These are phyloP conservation scores for Orestias chungarensis DNA, from an alignment of 2,797 vertebrate genomes.

Conservation along the genomic window DNA sequence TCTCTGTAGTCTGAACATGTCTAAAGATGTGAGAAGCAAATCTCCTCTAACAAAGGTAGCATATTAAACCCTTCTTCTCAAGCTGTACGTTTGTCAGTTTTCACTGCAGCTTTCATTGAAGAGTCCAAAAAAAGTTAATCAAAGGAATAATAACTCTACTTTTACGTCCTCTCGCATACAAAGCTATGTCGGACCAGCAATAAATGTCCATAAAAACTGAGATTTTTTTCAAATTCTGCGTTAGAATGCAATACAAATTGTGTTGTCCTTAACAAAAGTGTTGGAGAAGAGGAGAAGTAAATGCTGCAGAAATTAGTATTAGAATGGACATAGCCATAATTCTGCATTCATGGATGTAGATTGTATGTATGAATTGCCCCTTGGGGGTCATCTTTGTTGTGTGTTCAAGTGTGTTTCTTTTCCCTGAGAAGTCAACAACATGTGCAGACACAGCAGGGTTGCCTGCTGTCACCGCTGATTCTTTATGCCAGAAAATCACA, in stretches of 20 bases:
- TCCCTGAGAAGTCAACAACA: too few relatives aligned
- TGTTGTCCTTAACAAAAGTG: not conserved
- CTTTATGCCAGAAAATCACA: conserved; percentile 3
- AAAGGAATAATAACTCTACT: not conserved
- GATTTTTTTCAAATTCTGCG: not conserved
- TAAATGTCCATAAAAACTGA: not conserved
- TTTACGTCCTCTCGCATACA: not conserved
- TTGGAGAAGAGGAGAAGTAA: not conserved
- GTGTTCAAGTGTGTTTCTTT: not conserved
- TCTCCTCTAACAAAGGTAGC: not conserved
- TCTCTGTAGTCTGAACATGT: not conserved
- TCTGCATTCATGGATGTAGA: not conserved
- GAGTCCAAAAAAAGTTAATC: not conserved
- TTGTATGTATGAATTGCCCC: too few relatives aligned
- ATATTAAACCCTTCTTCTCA: not conserved
- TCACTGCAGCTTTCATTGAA: not conserved
- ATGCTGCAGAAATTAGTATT: not conserved
- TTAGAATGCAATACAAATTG: not conserved
- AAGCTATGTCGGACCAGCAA: not conserved
- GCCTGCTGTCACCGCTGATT: not conserved
- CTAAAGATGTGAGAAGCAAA: not conserved
- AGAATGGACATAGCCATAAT: not conserved
- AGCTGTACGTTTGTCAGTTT: not conserved
- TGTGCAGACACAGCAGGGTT: not conserved
- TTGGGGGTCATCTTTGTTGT: not conserved